Conservation (phyloP, 2,797 vertebrate species). For the Carcharodon carcharias region DNA sequence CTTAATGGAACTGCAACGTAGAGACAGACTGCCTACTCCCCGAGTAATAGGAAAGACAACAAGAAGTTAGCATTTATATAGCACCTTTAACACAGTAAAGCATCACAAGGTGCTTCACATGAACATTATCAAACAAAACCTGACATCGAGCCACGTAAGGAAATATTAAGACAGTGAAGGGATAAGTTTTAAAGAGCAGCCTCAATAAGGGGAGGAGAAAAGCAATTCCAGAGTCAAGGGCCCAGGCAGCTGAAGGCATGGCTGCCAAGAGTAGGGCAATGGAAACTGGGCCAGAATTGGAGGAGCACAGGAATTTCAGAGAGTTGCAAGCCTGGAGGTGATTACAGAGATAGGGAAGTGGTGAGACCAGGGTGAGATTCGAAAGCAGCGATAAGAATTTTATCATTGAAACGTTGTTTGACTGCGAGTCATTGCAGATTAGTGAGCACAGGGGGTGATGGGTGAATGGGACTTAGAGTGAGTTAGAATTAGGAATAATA, state of each 20-base stretch:
- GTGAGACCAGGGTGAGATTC: background rate
- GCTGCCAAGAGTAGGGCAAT: background rate
- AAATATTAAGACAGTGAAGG: background rate
- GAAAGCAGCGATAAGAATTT: background rate
- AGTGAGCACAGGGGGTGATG: background rate
- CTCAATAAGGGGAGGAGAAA: background rate
- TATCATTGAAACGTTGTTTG: background rate
- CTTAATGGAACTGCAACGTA: background rate
- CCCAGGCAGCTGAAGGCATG: background rate
- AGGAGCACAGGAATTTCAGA: background rate
- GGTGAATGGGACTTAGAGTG: too few species aligned
- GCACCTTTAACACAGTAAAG: background rate
- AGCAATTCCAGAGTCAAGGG: background rate
- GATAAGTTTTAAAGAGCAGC: background rate
- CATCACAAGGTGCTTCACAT: background rate
- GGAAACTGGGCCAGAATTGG: background rate
- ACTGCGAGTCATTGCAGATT: background rate
- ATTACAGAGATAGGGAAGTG: background rate
- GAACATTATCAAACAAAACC: background rate
- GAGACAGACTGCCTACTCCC: background rate
- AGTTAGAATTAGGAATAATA: too few species aligned
- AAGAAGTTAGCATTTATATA: background rate
- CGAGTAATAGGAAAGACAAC: background rate
- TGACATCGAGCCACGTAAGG: too few species aligned
- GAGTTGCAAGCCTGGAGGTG: background rate